A percentile compares a stretch with the other conserved stretches of the same genome.
These are phyloP conservation scores for Sthenelais limicola DNA, from an alignment of 2,888 invertebrate species.

Conservation along the genomic window DNA sequence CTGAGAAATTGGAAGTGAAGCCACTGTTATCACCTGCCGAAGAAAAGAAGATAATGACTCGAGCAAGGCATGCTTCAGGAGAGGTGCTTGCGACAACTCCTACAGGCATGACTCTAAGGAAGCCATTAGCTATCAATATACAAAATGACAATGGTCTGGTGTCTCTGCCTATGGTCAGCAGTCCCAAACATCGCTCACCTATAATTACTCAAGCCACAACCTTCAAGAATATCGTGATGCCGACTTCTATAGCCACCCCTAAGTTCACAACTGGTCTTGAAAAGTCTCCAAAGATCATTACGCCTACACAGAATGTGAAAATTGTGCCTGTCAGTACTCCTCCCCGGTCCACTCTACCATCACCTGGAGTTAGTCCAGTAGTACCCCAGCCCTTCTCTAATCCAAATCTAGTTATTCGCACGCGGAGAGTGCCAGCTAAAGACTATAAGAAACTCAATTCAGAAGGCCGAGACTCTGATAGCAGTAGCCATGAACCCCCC, in stretches of 20 bases:
- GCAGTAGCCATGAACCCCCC: no score
- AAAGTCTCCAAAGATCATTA: constrained; percentile 7
- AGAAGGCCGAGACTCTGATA: no score
- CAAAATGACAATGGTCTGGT: constrained; percentile 25
- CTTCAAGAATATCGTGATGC: neutral
- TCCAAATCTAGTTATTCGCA: constrained; percentile 71
- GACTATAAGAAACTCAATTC: constrained; percentile 12
- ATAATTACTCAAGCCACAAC: neutral
- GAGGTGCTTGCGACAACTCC: constrained; percentile 19
- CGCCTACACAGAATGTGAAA: neutral
- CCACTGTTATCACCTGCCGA: constrained; percentile 4
- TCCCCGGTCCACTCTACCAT: neutral
- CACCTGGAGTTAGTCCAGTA: constrained; percentile 12
- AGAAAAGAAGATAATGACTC: constrained; percentile 31
- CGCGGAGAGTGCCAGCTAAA: constrained; percentile 61
- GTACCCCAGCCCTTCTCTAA: constrained; percentile 70
- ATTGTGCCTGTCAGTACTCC: neutral
- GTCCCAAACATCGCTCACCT: constrained; percentile 4
- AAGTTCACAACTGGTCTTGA: no score
- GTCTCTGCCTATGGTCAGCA: constrained; percentile 23
- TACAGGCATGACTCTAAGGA: constrained; percentile 17
- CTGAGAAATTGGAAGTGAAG: no score
- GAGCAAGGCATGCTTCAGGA: constrained; percentile 11
- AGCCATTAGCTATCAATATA: constrained; percentile 19
- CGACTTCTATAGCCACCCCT: neutral